Base-by-base conservation (phyloP, 2,797 vertebrate species). In the Hydrocynus forskahlii region DNA sequence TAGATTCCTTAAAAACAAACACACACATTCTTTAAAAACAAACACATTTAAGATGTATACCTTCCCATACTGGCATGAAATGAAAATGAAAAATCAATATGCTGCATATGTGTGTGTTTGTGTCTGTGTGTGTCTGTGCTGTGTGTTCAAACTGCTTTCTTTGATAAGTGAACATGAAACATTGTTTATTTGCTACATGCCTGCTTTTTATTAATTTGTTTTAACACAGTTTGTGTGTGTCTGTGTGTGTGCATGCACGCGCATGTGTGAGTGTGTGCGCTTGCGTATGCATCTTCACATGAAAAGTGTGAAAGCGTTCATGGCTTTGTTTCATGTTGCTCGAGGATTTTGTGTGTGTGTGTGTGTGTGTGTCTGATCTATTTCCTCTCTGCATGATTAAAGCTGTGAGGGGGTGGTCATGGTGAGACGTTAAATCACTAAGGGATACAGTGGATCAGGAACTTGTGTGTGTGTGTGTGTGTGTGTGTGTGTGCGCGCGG, bases 401-500 rank as follows among this genome's bases (percentile, higher is more conserved):
- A 68, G 48, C 40, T 67, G 48, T 82, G 45, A 43, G 62, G 35
- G 66, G 75, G 43, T 57, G 48, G 62, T 75, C 79, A 9, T 50
- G 50, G 52, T 73, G 80, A 79, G 76, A 74, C n/a, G 76, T 60
- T 68, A 25, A 78, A 68, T 52, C 78, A 80, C 66, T 48, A 54
- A 55, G 38, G 29, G 29, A 38, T 64, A 38, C 14, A 64, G 29
- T 67, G 38, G 40, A 66, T 66, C 63, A 66, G 52, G 3, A 29
- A 48, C 23, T 13, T 50, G 38, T 66, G 48, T 70, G 45, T 50
- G 54, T 72, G 59, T 64, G 52, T 35, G 23, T 78, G 29, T 35
- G 10, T 73, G 52, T 83, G 62, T 78, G 55, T 1, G 68, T 73
- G 38, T 38, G 68, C 57, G 85, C 91, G 85, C 86, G 89, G 87